Evolutionary conservation across 1,140 invertebrate genomes (phyloP).

Genomic region (Chelonus insularis): DNA sequence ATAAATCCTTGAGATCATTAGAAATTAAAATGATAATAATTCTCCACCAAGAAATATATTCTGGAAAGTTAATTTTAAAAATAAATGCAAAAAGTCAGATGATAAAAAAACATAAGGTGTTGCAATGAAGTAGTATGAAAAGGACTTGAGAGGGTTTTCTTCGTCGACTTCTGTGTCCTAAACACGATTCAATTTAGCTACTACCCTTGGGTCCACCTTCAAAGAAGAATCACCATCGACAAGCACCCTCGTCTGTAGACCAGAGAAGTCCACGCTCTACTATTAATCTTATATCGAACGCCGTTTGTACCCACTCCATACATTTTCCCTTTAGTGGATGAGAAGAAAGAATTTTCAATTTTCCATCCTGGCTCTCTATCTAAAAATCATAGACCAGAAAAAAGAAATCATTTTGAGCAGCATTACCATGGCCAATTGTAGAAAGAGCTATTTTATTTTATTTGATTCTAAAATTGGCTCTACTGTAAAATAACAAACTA

Average conservation of each 20-base stretch:
- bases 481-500: no score
- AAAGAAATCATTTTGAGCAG: not conserved
- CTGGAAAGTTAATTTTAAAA: not conserved
- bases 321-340: conserved; percentile 22
- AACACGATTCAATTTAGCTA: conserved; percentile 61
- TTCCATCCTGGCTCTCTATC: conserved; percentile 20
- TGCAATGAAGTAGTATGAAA: conserved; percentile 29
- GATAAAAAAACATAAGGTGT: conserved; percentile 21
- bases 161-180: conserved; percentile 48
- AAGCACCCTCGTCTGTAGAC: conserved; percentile 40
- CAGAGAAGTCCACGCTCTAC: conserved; percentile 38
- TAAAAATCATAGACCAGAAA: conserved; percentile 9
- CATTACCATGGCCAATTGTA: no score
- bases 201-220: conserved; percentile 57
- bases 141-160: conserved; percentile 37
- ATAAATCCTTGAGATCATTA: no score
- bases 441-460: no score
- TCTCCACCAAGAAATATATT: no score
- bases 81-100: conserved; percentile 19
- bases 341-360: conserved; percentile 59
- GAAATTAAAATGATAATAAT: no score
- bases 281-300: conserved; percentile 62
- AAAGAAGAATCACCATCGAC: conserved; percentile 59
- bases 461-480: no score
- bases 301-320: conserved; percentile 36